Base-by-base conservation (phyloP, 1,140 invertebrate species). In the Drosophila willistoni region DNA sequence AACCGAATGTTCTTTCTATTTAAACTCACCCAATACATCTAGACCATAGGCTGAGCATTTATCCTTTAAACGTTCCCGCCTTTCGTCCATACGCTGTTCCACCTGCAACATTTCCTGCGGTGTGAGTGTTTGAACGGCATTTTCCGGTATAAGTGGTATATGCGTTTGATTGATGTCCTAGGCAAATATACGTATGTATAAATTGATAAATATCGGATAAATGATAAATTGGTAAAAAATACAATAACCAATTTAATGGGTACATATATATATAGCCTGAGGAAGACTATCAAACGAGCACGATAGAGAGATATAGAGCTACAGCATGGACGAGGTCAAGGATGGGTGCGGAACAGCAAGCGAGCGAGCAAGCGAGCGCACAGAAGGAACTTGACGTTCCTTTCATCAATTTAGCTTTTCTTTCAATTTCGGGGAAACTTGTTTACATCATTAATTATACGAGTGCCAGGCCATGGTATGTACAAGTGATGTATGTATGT, bases 1-100 rank as follows among this genome's bases (percentile, higher is more conserved):
- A 39, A 44, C 14, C 42, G 47, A 33, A 47, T 67, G 41, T 34
- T 33, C 13, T 7, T 41, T 9, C 7, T 4, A n/a, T n/a, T 17
- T 47, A 7, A 14, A 73, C 75, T 74, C 67, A 92, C 91, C 91
- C 72, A 93, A 89, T 62, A 92, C 92, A 71, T 94, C 93, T 47
- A 94, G 86, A 25, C 93, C 93, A 68, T 92, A 92, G 68, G 93
- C 91, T 12, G 92, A 65, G 71, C 94, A 94, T 63, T 93, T 93
- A 64, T 94, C 92, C 34, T 86, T 84, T 51, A 94, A 80, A 73
- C 93, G 93, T 73, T 93, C 93, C 17, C 93, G 87, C 17, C 94
- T 92, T 57, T 81, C 89, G 13, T 90, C 85, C 87, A 94, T 92
- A 56, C 94, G 92, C 54, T 92, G 79, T 70, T 93, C 93, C 41